Base-by-base conservation (phyloP, 37 sponge, comb jelly and placozoan genomes). In the Hormiphora californensis region DNA sequence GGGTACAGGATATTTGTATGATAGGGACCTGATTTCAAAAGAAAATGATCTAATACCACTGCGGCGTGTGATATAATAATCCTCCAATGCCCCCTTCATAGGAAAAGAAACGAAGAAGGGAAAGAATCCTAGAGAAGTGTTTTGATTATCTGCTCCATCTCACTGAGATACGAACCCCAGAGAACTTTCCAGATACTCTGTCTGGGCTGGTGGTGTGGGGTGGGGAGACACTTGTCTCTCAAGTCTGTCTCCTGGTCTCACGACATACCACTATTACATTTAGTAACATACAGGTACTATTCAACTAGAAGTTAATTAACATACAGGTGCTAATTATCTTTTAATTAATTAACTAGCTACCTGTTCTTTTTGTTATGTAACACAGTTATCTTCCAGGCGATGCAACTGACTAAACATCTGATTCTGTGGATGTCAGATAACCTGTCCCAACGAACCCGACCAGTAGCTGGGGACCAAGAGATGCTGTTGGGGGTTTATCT, bases 401-500 rank as follows among this genome's bases (percentile, higher is more conserved):
- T 73, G 81, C 12, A 33, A 41, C 43, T 73, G 81, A 1, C 43
- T 43, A 46, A 43, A 1, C 46, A 73, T 0, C 44, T 73, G 44
- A 28, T 41, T 23, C 40, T 43, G 44, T 73, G 81, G 81, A 5
- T 73, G 81, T 33, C 27, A 19, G 15, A 40, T 7, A 73, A 73
- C 44, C 81, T 73, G 44, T 73, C 81, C 5, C 81, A 73, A 41
- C 41, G 81, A 3, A 33, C n/a, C n/a, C n/a, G n/a, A n/a, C n/a
- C n/a, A n/a, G n/a, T n/a, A n/a, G n/a, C n/a, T n/a, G n/a, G n/a
- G n/a, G n/a, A n/a, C n/a, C n/a, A n/a, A n/a, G n/a, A n/a, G n/a
- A n/a, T n/a, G n/a, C n/a, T n/a, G n/a, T n/a, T n/a, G n/a, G n/a
- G n/a, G n/a, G n/a, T n/a, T n/a, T n/a, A n/a, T n/a, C n/a, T n/a